These are phyloP conservation scores for Anas platyrhynchos DNA, from an alignment of 2,113 vertebrate genomes.

Conservation along the genomic window DNA sequence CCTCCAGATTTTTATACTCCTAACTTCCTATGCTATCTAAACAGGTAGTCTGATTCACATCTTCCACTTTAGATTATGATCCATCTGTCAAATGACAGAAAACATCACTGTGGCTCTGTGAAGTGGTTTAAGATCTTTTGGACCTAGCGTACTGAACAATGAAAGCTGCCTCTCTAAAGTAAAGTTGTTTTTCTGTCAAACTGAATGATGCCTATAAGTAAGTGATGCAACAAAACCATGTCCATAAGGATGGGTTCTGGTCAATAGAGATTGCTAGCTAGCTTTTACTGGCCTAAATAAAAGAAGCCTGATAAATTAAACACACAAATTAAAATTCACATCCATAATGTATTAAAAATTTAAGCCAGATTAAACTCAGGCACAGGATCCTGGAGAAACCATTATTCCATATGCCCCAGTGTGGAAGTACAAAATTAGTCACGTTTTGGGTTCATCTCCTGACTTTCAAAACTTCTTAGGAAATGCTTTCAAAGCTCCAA, in stretches of 20 bases:
- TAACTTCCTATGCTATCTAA: too few species aligned
- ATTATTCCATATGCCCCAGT: neutral
- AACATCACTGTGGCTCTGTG: neutral
- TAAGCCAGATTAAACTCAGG: neutral
- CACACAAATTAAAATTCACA: neutral
- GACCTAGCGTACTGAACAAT: neutral
- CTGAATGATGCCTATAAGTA: neutral
- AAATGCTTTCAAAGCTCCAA: neutral
- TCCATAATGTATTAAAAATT: neutral
- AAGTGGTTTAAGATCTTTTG: neutral
- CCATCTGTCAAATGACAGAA: neutral
- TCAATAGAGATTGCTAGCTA: neutral
- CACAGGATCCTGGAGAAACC: neutral
- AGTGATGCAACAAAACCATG: neutral
- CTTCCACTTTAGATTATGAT: neutral
- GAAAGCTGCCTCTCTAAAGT: neutral
- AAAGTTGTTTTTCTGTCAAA: neutral
- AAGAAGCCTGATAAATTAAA: neutral
- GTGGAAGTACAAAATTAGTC: neutral
- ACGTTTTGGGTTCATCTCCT: neutral
- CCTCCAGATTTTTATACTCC: neutral
- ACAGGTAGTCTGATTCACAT: neutral
- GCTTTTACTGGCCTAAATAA: neutral
- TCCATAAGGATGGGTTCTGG: neutral
- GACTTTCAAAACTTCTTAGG: neutral